phyloP scores from a whole-genome alignment of 2,797 vertebrate species.

The Tolypeutes matacus region DNA sequence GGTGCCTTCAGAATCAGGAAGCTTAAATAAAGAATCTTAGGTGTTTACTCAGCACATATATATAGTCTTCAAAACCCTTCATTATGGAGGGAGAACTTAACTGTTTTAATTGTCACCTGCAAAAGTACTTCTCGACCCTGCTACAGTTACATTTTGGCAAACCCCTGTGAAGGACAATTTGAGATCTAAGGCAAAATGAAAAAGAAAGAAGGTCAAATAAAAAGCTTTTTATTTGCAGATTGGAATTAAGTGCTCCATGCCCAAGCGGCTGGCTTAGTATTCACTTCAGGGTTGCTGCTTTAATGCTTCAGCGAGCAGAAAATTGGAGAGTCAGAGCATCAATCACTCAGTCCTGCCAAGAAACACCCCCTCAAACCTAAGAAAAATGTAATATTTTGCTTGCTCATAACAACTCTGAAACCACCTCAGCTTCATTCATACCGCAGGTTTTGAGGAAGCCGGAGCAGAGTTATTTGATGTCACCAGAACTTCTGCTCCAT shows the following conservation, averaged over 20 bases:
- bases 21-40: conserved; percentile 72
- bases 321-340: conserved; percentile 63
- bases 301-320: conserved; percentile 75
- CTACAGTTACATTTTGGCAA: conserved; percentile 63
- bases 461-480: neutral
- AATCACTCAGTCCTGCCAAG: conserved; percentile 50
- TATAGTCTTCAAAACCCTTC: conserved; percentile 78
- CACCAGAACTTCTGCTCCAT: neutral
- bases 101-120: conserved; percentile 76
- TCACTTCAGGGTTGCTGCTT: conserved; percentile 64
- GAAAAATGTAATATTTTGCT: conserved; percentile 45
- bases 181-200: conserved; percentile 61
- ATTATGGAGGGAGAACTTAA: conserved; percentile 71
- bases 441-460: neutral
- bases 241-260: conserved; percentile 61
- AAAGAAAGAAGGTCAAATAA: conserved; percentile 57
- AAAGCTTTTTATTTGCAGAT: conserved; percentile 70
- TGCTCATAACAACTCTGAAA: conserved; percentile 51
- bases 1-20: conserved; percentile 71
- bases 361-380: conserved; percentile 31
- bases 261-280: conserved; percentile 52
- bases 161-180: neutral
- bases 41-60: conserved; percentile 73
- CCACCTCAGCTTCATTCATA: neutral
- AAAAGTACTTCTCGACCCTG: conserved; percentile 26